Conservation (phyloP, 1,140 invertebrate genomes). For the Babylonia areolata region DNA sequence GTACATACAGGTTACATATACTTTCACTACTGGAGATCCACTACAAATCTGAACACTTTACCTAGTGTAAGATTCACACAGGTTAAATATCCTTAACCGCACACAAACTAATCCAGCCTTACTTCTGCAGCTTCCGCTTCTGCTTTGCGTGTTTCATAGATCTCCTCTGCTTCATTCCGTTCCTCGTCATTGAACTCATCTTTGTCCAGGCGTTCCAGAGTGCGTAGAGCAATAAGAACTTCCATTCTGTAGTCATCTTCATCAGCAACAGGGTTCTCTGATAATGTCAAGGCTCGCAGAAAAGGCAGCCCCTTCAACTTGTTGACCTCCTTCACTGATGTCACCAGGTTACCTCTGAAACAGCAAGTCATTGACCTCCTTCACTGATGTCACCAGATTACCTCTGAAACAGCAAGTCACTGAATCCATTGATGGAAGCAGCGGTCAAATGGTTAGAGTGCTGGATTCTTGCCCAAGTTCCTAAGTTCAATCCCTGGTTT, state of each 20-base stretch:
- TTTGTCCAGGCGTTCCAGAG: conserved; percentile 75
- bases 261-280: conserved; percentile 74
- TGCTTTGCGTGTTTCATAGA: conserved; percentile 64
- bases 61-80: no score
- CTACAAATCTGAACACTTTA: not conserved
- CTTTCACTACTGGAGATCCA: no score
- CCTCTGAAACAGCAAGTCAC: no score
- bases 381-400: no score
- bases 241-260: conserved; percentile 75
- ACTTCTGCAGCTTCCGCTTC: conserved; percentile 57
- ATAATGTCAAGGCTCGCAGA: conserved; percentile 68
- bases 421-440: no score
- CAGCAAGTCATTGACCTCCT: no score
- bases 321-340: conserved; percentile 63
- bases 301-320: conserved; percentile 71
- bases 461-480: no score
- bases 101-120: not conserved
- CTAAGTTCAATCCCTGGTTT: no score
- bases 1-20: no score
- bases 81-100: not conserved
- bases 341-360: conserved; percentile 72
- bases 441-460: no score
- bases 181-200: conserved; percentile 76
- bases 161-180: conserved; percentile 72
- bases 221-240: conserved; percentile 69